Evolutionary conservation across 2,888 invertebrate genomes (phyloP).

Genomic region (Ariolimax columbianus): DNA sequence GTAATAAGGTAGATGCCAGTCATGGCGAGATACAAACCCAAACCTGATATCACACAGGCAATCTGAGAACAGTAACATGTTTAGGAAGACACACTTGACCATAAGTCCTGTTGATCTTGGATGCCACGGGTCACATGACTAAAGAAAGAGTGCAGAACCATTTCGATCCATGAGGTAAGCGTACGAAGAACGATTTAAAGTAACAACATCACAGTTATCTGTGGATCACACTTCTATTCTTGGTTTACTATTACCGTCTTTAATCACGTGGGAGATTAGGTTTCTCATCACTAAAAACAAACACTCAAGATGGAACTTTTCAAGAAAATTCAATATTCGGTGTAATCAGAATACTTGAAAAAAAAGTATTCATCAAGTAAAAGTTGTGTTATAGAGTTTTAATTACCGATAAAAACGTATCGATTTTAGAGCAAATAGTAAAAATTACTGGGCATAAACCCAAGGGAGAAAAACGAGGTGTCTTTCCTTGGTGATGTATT

Average conservation of each 20-base stretch:
- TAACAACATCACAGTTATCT: not conserved
- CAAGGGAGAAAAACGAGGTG: not conserved
- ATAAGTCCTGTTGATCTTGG: too few species aligned
- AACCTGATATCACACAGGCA: too few species aligned
- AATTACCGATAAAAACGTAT: constrained; percentile 8
- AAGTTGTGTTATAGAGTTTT: constrained; percentile 4
- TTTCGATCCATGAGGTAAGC: too few species aligned
- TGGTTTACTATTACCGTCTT: constrained; percentile 15
- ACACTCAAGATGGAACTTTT: not conserved
- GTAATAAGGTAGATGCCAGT: too few species aligned
- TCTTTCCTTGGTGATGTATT: constrained; percentile 22
- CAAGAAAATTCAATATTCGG: not conserved
- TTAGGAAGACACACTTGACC: too few species aligned
- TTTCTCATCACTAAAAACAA: not conserved
- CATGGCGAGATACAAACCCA: too few species aligned
- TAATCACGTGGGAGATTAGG: not conserved
- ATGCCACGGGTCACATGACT: too few species aligned
- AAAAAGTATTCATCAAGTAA: not conserved
- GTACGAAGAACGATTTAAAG: too few species aligned
- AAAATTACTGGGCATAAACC: not conserved
- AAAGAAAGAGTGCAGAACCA: too few species aligned
- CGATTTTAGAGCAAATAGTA: not conserved
- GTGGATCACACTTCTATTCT: not conserved
- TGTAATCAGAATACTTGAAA: not conserved
- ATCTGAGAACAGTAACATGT: too few species aligned